phyloP scores from a whole-genome alignment of 2,797 vertebrate genomes.

The Hybognathus amarus region DNA sequence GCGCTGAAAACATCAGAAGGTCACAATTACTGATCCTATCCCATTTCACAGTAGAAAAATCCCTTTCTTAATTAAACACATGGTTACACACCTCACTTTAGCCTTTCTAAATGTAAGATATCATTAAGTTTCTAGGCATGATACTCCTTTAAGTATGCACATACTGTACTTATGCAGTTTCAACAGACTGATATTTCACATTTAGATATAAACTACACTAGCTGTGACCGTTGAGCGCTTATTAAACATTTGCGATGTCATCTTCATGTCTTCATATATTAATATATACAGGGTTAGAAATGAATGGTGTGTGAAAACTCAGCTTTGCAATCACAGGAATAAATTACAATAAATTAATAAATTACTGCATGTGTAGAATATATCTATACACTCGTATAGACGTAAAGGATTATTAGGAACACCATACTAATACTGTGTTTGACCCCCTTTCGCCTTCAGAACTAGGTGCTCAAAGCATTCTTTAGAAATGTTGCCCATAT shows the following conservation, averaged over 20 bases:
- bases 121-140: neutral
- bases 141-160: neutral
- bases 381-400: no score
- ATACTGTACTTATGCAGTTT: neutral
- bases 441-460: no score
- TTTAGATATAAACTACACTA: slow-evolving; percentile 1
- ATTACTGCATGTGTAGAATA: no score
- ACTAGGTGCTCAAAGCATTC: no score
- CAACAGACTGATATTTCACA: neutral
- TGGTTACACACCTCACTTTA: slow-evolving; percentile 6
- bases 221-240: neutral
- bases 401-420: no score
- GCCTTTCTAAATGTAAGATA: slow-evolving; percentile 2
- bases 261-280: neutral
- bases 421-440: no score
- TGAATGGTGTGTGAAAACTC: neutral
- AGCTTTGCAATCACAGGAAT: neutral
- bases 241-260: neutral
- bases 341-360: no score
- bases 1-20: slow-evolving; percentile 77
- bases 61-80: neutral
- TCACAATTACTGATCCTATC: neutral
- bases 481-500: no score
- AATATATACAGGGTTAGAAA: neutral
- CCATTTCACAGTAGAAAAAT: slow-evolving; percentile 4